A percentile compares a stretch with the other conserved stretches of the same genome.
Conservation (phyloP, 2,797 vertebrate genomes). For the Sebastiscus tertius region DNA sequence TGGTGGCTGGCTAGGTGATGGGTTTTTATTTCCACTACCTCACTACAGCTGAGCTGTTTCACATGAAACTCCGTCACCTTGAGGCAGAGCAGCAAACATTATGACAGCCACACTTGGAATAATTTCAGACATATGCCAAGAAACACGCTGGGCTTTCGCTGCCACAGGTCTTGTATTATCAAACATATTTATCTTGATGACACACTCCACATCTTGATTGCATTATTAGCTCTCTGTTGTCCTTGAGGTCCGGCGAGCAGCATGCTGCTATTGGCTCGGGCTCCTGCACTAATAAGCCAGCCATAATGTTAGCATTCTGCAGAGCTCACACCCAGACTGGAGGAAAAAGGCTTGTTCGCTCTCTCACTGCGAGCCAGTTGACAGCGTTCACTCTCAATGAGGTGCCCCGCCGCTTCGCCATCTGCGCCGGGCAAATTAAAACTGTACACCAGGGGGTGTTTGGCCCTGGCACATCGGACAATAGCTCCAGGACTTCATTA, state of each 20-base stretch:
- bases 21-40: constrained; percentile 27
- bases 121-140: constrained; percentile 33
- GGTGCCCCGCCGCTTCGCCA: constrained; percentile 78
- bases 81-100: constrained; percentile 26
- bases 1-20: neutral
- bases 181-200: constrained; percentile 53
- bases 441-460: constrained; percentile 59
- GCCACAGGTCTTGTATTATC: constrained; percentile 43
- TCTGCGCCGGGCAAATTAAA: constrained; percentile 81
- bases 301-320: constrained; percentile 64
- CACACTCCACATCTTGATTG: constrained; percentile 58
- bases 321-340: constrained; percentile 51
- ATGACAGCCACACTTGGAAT: constrained; percentile 10
- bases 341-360: constrained; percentile 44
- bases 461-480: constrained; percentile 50
- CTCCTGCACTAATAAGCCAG: constrained; percentile 68
- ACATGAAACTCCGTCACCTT: constrained; percentile 39
- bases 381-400: constrained; percentile 75
- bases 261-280: constrained; percentile 58
- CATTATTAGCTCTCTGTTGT: constrained; percentile 59
- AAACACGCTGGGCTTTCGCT: constrained; percentile 18
- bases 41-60: constrained; percentile 17
- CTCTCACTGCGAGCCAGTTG: constrained; percentile 65
- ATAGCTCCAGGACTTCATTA: constrained; percentile 63
- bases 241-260: constrained; percentile 66